Evolutionary conservation across 1,140 invertebrate genomes (phyloP), one percentile per base, ranked within the genome.

Genomic region (Hycleus phaleratus): DNA sequence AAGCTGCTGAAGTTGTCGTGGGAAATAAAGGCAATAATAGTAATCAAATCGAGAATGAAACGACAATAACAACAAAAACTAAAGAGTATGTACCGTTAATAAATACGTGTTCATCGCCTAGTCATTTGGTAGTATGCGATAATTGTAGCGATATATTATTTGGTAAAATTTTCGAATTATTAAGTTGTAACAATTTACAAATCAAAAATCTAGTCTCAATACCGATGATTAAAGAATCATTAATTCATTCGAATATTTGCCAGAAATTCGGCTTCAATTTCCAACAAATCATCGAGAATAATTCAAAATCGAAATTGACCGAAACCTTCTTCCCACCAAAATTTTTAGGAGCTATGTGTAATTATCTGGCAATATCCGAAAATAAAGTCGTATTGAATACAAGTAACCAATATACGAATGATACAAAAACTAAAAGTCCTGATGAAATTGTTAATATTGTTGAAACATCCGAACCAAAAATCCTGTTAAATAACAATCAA

Each of bases 1-100:
- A 92, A 74, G 91, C 90, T 1, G 89, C 89, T 9, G 82, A 90
- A 74, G 88, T 86, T 10, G 88, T 86, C 9, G 74, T 92, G 50
- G 85, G 83, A 1, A 88, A 88, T 69, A 82, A 82, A 62, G 77
- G 82, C 62, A 79, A 83, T 49, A 60, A 48, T 73, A 75, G 78
- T 62, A 78, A 71, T 53, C 39, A 68, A 8, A 71, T 64, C 44
- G 43, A 54, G 12, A 45, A 69, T 7, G 70, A 71, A 9, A 66
- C 71, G 3, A 59, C 56, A 0, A 64, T 55, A 26, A 49, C 32
- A 32, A 32, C 4, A 32, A 32, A 4, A 32, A 65, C 61, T 4
- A 64, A 66, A 0, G 25, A 65, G 3, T 61, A 66, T 1, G 64
- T 65, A 9, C 70, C 71, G 5, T 66, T 71, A 26, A 64, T 68